Evolutionary conservation across 1,140 invertebrate genomes (phyloP).

Genomic region (Caerostris extrusa): DNA sequence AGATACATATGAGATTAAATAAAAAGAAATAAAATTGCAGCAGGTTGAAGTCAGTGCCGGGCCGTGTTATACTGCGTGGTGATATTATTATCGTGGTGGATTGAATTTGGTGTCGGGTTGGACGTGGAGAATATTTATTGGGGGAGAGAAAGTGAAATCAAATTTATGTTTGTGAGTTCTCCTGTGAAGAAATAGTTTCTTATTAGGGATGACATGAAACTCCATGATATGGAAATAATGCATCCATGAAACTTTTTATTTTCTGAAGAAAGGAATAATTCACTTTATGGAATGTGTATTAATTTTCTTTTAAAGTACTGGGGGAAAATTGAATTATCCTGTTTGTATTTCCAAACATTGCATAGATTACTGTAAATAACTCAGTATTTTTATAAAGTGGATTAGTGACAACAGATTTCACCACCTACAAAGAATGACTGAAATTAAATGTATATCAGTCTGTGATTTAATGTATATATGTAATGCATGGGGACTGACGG

Average conservation of each 20-base stretch:
- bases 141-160: constrained; percentile 33
- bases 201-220: constrained; percentile 8
- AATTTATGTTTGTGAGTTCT: constrained; percentile 52
- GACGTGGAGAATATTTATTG: constrained; percentile 7
- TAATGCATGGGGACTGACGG: no score
- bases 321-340: no score
- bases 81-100: constrained; percentile 60
- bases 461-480: no score
- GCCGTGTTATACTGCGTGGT: background rate
- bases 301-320: no score
- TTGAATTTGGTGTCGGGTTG: constrained; percentile 59
- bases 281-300: no score
- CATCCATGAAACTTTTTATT: background rate
- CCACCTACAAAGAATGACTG: no score
- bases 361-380: no score
- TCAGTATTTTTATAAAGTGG: no score
- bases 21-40: constrained; percentile 1
- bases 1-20: constrained; percentile 69
- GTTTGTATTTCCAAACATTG: no score
- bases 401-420: no score
- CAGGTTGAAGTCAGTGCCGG: background rate
- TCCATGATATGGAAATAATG: constrained; percentile 36
- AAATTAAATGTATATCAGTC: no score
- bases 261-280: background rate
- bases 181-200: constrained; percentile 8